A percentile compares a stretch with the other conserved stretches of the same genome.
These are phyloP conservation scores for Pyrochroa serraticornis DNA, from an alignment of 2,888 invertebrate genomes.

Conservation along the genomic window DNA sequence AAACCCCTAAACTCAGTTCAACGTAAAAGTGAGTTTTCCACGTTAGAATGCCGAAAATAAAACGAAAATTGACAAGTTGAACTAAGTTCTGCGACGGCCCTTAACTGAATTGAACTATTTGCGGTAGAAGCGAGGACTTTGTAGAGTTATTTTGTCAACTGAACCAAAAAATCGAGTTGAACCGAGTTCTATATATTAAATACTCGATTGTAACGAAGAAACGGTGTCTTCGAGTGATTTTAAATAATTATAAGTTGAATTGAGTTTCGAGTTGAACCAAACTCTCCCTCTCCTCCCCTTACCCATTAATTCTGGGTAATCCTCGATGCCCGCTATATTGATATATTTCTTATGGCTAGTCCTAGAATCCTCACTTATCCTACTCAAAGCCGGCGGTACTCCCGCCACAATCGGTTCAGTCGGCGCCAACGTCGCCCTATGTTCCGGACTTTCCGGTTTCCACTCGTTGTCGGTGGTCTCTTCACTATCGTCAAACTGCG, in stretches of 20 bases:
- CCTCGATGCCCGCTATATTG: constrained; percentile 81
- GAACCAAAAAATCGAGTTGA: no score
- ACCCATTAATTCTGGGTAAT: constrained; percentile 70
- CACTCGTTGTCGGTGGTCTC: constrained; percentile 94
- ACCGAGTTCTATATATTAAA: neutral
- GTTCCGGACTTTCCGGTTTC: constrained; percentile 81
- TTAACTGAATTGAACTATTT: no score
- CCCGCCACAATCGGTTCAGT: constrained; percentile 37
- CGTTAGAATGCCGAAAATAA: no score
- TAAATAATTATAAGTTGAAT: neutral
- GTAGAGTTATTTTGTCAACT: no score
- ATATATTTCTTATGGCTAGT: constrained; percentile 64
- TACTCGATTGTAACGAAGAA: neutral
- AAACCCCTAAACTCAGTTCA: no score
- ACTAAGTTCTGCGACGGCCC: no score
- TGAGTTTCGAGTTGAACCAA: neutral
- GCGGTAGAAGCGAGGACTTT: no score
- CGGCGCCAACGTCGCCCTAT: constrained; percentile 54
- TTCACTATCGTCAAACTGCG: constrained; percentile 94
- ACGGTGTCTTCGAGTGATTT: neutral
- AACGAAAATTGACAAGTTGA: no score
- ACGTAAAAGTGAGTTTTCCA: no score
- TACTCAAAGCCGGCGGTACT: constrained; percentile 50
- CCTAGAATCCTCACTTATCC: constrained; percentile 64
- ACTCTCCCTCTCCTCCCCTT: constrained; percentile 23